A percentile compares a stretch with the other conserved stretches of the same genome.
phyloP scores from a whole-genome alignment of 2,113 vertebrate species.

The Bostrychus sinensis region DNA sequence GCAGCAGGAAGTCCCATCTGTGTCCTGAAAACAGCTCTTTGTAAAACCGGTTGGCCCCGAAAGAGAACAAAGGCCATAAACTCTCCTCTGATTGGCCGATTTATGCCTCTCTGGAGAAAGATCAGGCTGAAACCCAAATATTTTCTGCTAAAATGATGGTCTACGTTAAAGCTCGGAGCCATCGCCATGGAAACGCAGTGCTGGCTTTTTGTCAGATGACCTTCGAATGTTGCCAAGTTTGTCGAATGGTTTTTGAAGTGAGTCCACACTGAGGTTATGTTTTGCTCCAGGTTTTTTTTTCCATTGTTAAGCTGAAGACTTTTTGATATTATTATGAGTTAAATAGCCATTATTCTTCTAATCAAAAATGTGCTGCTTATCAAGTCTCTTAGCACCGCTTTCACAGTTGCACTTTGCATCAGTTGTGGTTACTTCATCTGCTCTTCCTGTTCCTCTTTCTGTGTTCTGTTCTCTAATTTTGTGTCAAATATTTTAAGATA shows the following conservation, averaged over 20 bases:
- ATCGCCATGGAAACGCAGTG: slow-evolving; percentile 45
- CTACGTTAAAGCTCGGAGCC: slow-evolving; percentile 11
- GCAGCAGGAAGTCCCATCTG: slow-evolving; percentile 66
- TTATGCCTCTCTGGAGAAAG: slow-evolving; percentile 7
- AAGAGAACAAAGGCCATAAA: not conserved
- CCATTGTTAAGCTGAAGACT: not conserved
- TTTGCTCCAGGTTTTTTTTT: not conserved
- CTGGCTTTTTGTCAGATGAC: slow-evolving; percentile 39
- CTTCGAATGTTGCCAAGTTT: slow-evolving; percentile 42
- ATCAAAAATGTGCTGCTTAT: no score
- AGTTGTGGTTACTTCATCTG: not conserved
- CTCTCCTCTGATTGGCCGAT: not conserved
- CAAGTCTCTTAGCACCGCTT: no score
- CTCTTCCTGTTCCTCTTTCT: not conserved
- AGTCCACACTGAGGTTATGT: not conserved
- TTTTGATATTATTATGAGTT: no score
- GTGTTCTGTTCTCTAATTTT: not conserved
- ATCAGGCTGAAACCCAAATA: slow-evolving; percentile 14
- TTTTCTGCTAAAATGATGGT: slow-evolving; percentile 16
- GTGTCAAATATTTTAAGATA: not conserved
- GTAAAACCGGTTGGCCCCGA: not conserved
- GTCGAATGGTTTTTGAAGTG: slow-evolving; percentile 21
- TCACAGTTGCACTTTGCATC: not conserved
- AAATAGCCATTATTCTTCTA: no score
- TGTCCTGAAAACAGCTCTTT: slow-evolving; percentile 35